Percentiles rank a stretch among this genome's conserved stretches.
These are phyloP conservation scores for Grallaria varia DNA, from an alignment of 2,113 vertebrate species.

Conservation along the genomic window DNA sequence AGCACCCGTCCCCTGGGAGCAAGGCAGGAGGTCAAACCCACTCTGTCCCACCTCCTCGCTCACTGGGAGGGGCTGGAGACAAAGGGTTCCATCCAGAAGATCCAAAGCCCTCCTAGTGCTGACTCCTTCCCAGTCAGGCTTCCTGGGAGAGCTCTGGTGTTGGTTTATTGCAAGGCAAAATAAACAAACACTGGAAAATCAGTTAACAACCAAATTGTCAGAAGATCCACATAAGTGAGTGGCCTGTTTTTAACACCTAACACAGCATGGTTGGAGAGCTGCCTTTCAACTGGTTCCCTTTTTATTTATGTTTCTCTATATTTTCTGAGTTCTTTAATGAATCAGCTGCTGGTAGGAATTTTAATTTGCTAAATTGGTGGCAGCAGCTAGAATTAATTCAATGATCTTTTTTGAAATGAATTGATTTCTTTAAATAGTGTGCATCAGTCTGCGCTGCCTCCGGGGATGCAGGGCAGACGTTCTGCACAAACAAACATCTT, in stretches of 20 bases:
- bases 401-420: conserved; percentile 67
- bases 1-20: not conserved
- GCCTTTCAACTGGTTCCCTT: conserved; percentile 17
- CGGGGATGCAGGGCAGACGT: conserved; percentile 18
- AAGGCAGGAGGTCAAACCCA: not conserved
- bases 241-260: not conserved
- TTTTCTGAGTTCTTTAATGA: conserved; percentile 59
- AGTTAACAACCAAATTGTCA: not conserved
- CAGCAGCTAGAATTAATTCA: conserved; percentile 66
- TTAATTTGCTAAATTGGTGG: conserved; percentile 63
- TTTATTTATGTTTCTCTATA: conserved; percentile 54
- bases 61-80: not conserved
- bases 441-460: conserved; percentile 51
- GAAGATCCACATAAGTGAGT: not conserved
- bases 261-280: not conserved
- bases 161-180: not conserved
- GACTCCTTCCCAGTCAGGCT: not conserved
- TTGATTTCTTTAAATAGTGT: conserved; percentile 69
- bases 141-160: not conserved
- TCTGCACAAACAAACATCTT: conserved; percentile 70
- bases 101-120: not conserved
- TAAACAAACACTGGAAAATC: not conserved
- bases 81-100: not conserved
- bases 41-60: not conserved
- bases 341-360: conserved; percentile 58